Evolutionary conservation across 1,140 invertebrate species (phyloP).

Genomic region (Dendroctonus valens): DNA sequence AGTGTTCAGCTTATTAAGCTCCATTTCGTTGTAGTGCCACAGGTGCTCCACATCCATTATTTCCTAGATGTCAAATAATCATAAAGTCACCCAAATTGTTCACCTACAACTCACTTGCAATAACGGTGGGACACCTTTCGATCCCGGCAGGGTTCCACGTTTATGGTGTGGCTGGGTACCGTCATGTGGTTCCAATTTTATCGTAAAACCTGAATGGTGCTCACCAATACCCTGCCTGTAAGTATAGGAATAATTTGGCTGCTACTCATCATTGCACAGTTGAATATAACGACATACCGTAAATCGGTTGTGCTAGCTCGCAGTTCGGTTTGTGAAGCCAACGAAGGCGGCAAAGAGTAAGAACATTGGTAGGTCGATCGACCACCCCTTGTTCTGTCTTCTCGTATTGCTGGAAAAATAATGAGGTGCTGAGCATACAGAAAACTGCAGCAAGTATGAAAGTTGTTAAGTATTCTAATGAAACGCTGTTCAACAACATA

Average conservation of each 20-base stretch:
- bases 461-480: background rate
- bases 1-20: constrained; percentile 58
- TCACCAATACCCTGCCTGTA: constrained; percentile 40
- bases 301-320: constrained; percentile 49
- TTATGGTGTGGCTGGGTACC: constrained; percentile 36
- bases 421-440: background rate
- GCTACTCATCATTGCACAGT: constrained; percentile 26
- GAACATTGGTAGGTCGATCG: constrained; percentile 94
- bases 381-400: constrained; percentile 91
- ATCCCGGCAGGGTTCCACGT: constrained; percentile 39
- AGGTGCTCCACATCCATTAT: constrained; percentile 93
- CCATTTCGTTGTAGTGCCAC: constrained; percentile 84
- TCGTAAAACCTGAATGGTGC: constrained; percentile 41
- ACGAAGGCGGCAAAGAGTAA: constrained; percentile 76
- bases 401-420: constrained; percentile 74
- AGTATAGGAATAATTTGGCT: constrained; percentile 31
- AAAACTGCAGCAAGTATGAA: no score
- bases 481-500: constrained; percentile 45
- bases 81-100: background rate
- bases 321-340: constrained; percentile 55
- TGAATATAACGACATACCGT: constrained; percentile 26
- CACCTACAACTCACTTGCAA: constrained; percentile 52
- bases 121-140: constrained; percentile 55
- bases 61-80: constrained; percentile 59
- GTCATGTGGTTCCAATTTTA: constrained; percentile 47